Conservation (phyloP, 2,113 vertebrate genomes). For the Calyptomena viridis region DNA sequence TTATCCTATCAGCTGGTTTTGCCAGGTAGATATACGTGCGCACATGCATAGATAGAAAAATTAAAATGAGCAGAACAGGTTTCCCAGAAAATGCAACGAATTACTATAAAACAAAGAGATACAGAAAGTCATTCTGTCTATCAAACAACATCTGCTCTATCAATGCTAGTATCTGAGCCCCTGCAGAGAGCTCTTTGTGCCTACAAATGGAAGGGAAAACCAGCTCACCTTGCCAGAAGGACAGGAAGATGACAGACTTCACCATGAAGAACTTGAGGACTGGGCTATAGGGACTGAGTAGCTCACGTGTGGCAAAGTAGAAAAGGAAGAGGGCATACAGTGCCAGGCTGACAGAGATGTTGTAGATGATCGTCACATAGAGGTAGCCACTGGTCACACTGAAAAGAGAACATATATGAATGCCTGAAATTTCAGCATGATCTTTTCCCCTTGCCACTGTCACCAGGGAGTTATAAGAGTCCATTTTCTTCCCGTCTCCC, state of each 20-base stretch:
- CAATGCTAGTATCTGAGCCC: neutral
- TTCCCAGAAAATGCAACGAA: neutral
- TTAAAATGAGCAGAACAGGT: neutral
- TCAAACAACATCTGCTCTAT: neutral
- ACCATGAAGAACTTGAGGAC: constrained; percentile 98
- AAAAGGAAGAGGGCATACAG: constrained; percentile 96
- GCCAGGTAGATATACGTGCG: neutral
- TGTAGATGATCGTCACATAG: constrained; percentile 94
- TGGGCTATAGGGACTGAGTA: constrained; percentile 91
- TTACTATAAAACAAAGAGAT: neutral
- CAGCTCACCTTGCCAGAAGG: constrained; percentile 93
- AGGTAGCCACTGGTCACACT: constrained; percentile 93
- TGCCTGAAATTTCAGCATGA: neutral
- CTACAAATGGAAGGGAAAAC: neutral
- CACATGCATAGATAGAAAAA: neutral
- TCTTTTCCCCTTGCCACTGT: neutral
- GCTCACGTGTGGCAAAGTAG: constrained; percentile 90
- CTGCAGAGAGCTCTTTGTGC: neutral
- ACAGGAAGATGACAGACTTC: constrained; percentile 96
- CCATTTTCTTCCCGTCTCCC: neutral
- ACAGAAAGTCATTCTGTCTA: neutral
- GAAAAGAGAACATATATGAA: neutral
- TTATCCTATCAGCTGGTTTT: neutral
- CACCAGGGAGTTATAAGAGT: neutral
- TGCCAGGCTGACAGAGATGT: constrained; percentile 93